phyloP scores from a whole-genome alignment of 2,113 vertebrate species.

The Oplegnathus fasciatus region DNA sequence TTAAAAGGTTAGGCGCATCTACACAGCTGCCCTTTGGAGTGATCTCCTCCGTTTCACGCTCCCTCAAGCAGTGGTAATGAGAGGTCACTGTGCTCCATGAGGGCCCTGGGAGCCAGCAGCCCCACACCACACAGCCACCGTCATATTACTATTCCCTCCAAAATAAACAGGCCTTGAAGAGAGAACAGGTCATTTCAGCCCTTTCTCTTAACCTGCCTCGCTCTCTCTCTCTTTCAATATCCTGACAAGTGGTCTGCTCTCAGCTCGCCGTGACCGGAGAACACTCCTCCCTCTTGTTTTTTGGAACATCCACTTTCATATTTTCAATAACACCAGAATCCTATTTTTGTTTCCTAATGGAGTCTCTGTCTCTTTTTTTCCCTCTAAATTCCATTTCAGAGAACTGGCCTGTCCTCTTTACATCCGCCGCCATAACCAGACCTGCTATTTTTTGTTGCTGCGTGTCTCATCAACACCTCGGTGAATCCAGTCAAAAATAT shows the following conservation, averaged over 20 bases:
- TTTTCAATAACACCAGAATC: conserved; percentile 74
- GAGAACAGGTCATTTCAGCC: conserved; percentile 67
- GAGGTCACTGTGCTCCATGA: conserved; percentile 78
- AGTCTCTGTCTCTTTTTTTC: conserved; percentile 33
- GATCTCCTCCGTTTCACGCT: conserved; percentile 80
- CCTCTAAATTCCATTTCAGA: conserved; percentile 55
- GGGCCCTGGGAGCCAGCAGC: conserved; percentile 60
- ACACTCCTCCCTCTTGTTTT: conserved; percentile 71
- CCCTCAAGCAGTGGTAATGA: conserved; percentile 85
- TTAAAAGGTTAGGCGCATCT: conserved; percentile 86
- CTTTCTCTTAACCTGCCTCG: conserved; percentile 62
- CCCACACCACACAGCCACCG: conserved; percentile 46
- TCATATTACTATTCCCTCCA: conserved; percentile 72
- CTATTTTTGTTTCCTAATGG: conserved; percentile 71
- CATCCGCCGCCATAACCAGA: conserved; percentile 43
- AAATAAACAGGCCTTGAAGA: conserved; percentile 74
- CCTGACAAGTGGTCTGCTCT: conserved; percentile 77
- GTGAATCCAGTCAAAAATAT: conserved; percentile 56
- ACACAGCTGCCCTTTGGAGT: conserved; percentile 85
- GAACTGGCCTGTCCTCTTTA: conserved; percentile 46
- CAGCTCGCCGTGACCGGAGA: conserved; percentile 59
- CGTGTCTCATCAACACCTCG: conserved; percentile 49
- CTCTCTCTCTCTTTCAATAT: conserved; percentile 73
- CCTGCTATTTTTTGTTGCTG: conserved; percentile 27
- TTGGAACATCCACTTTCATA: conserved; percentile 71